Evolutionary conservation across 2,113 vertebrate species (phyloP), one percentile per base, ranked within the genome.

Genomic region (Stictonetta naevosa): DNA sequence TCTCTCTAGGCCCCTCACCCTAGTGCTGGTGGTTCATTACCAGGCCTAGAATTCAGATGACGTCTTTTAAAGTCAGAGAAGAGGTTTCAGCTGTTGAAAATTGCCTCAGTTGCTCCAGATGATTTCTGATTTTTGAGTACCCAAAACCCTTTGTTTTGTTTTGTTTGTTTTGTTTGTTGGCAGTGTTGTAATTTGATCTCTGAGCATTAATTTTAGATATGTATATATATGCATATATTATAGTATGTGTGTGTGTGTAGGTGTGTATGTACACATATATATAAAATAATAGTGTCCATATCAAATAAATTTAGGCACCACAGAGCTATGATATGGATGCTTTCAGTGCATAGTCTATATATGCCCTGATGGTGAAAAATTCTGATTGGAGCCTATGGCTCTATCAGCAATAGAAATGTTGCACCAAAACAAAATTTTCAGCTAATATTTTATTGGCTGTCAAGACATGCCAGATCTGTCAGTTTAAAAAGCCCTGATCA

Each of bases 191-290:
- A 71, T 55, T 18, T 75, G 38, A 55, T 71, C 18, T 63, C 42
- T 86, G 18, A 76, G 13, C 31, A 59, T 8, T n/a, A 56, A 20
- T 76, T 85, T 48, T n/a, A 16, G 15, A 11, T 58, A 8, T 25
- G 3, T 36, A 28, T 62, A 13, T 53, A 6, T 64, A 42, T 56
- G 25, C 22, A 13, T 16, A 8, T 11, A 33, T 3, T 52, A 21
- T 55, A 83, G 19, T 53, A 34, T 21, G 8, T 5, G 16, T 62
- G 4, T 3, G 0, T 46, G 7, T 40, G 19, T 53, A 10, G 2
- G 2, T 17, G 6, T 62, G 14, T 56, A 11, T 34, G 22, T 1
- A 0, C n/a, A 44, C 18, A 21, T 9, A 50, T 21, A 63, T 55
- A 68, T 13, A 60, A 69, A 81, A 55, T 42, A 84, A 11, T 26